Conservation (phyloP, 1,140 invertebrate species). For the Anastrepha obliqua region DNA sequence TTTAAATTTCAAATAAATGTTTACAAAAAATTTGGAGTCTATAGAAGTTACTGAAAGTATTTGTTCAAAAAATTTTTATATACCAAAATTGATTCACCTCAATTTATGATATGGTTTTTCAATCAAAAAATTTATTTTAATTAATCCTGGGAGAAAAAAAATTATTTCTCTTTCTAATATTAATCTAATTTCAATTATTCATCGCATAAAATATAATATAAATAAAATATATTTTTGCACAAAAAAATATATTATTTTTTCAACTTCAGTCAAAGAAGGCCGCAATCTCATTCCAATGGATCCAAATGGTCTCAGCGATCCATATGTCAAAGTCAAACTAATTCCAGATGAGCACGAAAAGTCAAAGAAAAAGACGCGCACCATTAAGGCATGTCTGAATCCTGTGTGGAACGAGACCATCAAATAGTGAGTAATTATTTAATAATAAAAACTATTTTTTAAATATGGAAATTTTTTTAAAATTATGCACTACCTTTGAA, state of each 20-base stretch:
- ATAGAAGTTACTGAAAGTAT: too few relatives aligned
- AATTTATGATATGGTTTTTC: not conserved
- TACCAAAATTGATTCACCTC: too few relatives aligned
- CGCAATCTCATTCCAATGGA: constrained; percentile 99
- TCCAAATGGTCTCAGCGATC: constrained; percentile 98
- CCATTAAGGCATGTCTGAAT: constrained; percentile 94
- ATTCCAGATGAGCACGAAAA: constrained; percentile 94
- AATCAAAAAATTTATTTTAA: not conserved
- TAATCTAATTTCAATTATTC: too few relatives aligned
- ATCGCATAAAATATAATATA: too few relatives aligned
- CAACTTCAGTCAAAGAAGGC: constrained; percentile 89
- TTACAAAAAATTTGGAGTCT: too few relatives aligned
- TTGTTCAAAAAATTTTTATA: too few relatives aligned
- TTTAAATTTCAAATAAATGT: too few relatives aligned
- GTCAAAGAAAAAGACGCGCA: constrained; percentile 98
- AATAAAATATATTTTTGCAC: too few relatives aligned
- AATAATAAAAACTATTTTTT: not conserved
- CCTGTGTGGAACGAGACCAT: constrained; percentile 98
- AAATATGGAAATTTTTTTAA: too few relatives aligned
- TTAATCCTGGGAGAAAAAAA: not conserved
- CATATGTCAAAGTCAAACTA: constrained; percentile 98
- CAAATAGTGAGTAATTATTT: constrained; percentile 83
- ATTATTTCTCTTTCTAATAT: too few relatives aligned
- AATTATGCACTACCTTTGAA: not conserved
- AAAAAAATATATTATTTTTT: not conserved